These are phyloP conservation scores for Bos indicus DNA, from an alignment of 2,113 vertebrate species.

Conservation along the genomic window DNA sequence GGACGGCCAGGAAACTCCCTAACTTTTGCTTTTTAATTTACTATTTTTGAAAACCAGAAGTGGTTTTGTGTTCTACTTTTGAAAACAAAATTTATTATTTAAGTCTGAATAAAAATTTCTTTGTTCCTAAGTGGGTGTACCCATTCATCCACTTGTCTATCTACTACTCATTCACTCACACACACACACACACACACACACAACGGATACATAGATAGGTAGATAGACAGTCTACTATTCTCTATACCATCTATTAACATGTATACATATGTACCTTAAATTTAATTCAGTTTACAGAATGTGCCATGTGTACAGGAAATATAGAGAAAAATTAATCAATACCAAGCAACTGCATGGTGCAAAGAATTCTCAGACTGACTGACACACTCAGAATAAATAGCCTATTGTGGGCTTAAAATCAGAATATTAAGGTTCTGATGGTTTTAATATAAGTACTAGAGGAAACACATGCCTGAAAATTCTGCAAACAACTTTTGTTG, in stretches of 20 bases:
- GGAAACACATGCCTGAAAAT: not conserved
- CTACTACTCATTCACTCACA: not conserved
- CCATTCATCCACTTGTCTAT: not conserved
- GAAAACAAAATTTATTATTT: constrained; percentile 6
- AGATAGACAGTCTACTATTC: not conserved
- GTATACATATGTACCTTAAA: not conserved
- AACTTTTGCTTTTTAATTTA: not conserved
- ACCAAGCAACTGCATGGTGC: not conserved
- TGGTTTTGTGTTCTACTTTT: not conserved
- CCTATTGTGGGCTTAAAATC: not conserved
- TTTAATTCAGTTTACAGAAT: not conserved
- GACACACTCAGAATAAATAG: not conserved
- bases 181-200: not conserved
- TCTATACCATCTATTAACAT: not conserved
- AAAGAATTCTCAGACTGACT: not conserved
- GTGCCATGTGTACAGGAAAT: not conserved
- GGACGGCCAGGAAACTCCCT: not conserved
- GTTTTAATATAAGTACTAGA: not conserved
- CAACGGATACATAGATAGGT: not conserved
- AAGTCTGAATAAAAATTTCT: not conserved
- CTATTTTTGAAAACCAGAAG: not conserved
- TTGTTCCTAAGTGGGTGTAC: not conserved
- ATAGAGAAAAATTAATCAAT: not conserved
- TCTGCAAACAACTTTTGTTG: not conserved
- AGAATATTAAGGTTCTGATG: not conserved